Percentiles rank a stretch among this genome's conserved stretches.
phyloP scores from a whole-genome alignment of 2,888 invertebrate species.

The Hemicrepidius hirtus region DNA sequence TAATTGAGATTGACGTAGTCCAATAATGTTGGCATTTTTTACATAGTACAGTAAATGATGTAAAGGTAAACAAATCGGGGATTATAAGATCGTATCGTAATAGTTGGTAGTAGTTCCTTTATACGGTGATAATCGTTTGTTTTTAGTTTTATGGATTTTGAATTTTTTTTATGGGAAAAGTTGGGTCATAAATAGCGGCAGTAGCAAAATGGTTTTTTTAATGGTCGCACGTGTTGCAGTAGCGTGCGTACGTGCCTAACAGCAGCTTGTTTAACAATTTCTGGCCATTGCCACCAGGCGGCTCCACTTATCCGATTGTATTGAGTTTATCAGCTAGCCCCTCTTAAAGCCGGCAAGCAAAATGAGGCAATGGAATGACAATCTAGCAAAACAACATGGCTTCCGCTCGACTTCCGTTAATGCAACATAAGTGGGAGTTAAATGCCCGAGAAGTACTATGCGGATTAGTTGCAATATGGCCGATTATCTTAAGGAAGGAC shows the following conservation, averaged over 20 bases:
- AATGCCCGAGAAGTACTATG: slow-evolving; percentile 42
- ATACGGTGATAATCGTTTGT: too few species aligned
- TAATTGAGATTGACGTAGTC: too few species aligned
- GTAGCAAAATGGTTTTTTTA: slow-evolving; percentile 43
- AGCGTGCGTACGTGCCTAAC: slow-evolving; percentile 52
- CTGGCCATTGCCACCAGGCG: slow-evolving; percentile 63
- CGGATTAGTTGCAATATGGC: slow-evolving; percentile 36
- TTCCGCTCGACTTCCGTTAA: slow-evolving; percentile 64
- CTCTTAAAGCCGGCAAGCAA: slow-evolving; percentile 44
- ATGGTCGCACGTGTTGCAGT: slow-evolving; percentile 55
- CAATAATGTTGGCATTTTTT: too few species aligned
- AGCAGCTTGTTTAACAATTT: slow-evolving; percentile 44
- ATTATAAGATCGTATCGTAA: too few species aligned
- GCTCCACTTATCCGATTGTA: slow-evolving; percentile 60
- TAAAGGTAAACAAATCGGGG: too few species aligned
- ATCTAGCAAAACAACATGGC: slow-evolving; percentile 62
- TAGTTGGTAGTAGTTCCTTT: too few species aligned
- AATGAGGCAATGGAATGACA: slow-evolving; percentile 58
- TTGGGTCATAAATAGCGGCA: slow-evolving; percentile 23
- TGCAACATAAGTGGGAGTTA: slow-evolving; percentile 58
- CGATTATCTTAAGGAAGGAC: slow-evolving; percentile 12
- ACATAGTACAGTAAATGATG: too few species aligned
- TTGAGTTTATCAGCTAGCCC: slow-evolving; percentile 50
- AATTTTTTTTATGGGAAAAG: neutral
- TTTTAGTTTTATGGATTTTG: neutral